Percentiles rank a stretch among this genome's conserved stretches.
Evolutionary conservation across 2,888 invertebrate species (phyloP).

Genomic region (Endomychus coccineus): DNA sequence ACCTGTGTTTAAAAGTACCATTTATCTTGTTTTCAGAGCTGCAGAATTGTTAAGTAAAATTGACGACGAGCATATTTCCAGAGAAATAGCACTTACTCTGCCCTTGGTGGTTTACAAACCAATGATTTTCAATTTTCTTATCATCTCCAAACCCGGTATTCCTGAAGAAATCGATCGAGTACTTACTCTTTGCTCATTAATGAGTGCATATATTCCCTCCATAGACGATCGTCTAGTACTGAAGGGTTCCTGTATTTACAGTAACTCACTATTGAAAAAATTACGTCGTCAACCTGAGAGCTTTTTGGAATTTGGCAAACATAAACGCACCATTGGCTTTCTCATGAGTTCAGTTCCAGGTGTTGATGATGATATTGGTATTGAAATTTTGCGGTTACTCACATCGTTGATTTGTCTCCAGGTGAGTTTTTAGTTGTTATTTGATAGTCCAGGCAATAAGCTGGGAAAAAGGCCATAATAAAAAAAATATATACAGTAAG

Average conservation of each 20-base stretch:
- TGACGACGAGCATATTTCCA: slow-evolving; percentile 10
- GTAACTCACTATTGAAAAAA: slow-evolving; percentile 12
- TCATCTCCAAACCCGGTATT: slow-evolving; percentile 18
- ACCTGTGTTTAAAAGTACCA: not conserved
- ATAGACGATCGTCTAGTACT: slow-evolving; percentile 17
- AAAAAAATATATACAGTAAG: no score
- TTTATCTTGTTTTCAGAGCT: slow-evolving; percentile 13
- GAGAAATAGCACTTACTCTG: slow-evolving; percentile 16
- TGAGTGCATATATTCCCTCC: slow-evolving; percentile 15
- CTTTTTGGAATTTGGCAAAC: slow-evolving; percentile 14
- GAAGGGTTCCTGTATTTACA: slow-evolving; percentile 16
- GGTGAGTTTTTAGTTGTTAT: no score
- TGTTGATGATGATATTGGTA: slow-evolving; percentile 14
- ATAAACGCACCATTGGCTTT: slow-evolving; percentile 16
- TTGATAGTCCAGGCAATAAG: no score
- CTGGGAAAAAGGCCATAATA: no score
- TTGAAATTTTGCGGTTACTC: slow-evolving; percentile 17
- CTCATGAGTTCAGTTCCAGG: slow-evolving; percentile 16
- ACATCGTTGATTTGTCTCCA: slow-evolving; percentile 19
- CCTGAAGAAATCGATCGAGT: slow-evolving; percentile 16
- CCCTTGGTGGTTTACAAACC: slow-evolving; percentile 4
- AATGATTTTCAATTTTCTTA: slow-evolving; percentile 14
- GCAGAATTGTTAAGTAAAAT: slow-evolving; percentile 15
- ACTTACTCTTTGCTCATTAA: slow-evolving; percentile 15
- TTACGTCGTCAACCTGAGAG: slow-evolving; percentile 10